These are phyloP conservation scores for Brachionus angularis DNA, from an alignment of 1,140 invertebrate genomes.

Conservation along the genomic window DNA sequence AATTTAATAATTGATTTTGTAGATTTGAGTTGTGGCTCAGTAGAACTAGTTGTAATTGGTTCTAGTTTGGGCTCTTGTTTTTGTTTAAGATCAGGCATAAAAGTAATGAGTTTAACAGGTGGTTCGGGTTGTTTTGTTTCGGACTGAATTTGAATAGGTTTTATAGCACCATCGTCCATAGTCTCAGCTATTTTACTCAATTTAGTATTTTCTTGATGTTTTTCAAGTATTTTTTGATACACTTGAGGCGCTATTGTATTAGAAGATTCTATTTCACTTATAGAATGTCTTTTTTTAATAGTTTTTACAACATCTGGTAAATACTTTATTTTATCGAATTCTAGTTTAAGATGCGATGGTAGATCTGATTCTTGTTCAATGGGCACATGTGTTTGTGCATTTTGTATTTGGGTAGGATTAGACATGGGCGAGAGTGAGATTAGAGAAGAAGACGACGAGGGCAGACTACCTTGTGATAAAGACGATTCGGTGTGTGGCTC, in stretches of 20 bases:
- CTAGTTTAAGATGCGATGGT: constrained; percentile 12
- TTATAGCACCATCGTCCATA: no score
- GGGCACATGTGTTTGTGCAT: background rate
- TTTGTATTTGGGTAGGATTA: no score
- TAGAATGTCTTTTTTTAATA: constrained; percentile 44
- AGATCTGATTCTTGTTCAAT: background rate
- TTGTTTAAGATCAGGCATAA: background rate
- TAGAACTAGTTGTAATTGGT: background rate
- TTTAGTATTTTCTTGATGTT: constrained; percentile 27
- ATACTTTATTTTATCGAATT: constrained; percentile 40
- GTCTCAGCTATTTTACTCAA: background rate
- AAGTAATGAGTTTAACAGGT: background rate
- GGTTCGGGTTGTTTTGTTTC: no score
- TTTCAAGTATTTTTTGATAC: constrained; percentile 30
- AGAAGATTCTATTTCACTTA: constrained; percentile 34
- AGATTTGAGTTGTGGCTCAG: background rate
- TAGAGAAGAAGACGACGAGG: constrained; percentile 12
- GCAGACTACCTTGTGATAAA: background rate
- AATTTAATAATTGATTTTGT: constrained; percentile 41
- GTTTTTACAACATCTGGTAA: constrained; percentile 36
- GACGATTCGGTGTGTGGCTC: constrained; percentile 39
- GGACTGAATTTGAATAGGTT: no score
- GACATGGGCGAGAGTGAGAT: background rate
- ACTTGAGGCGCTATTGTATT: background rate
- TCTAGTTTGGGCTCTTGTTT: background rate